Conservation (phyloP, 2,888 invertebrate genomes). For the Caradrina kadenii region DNA sequence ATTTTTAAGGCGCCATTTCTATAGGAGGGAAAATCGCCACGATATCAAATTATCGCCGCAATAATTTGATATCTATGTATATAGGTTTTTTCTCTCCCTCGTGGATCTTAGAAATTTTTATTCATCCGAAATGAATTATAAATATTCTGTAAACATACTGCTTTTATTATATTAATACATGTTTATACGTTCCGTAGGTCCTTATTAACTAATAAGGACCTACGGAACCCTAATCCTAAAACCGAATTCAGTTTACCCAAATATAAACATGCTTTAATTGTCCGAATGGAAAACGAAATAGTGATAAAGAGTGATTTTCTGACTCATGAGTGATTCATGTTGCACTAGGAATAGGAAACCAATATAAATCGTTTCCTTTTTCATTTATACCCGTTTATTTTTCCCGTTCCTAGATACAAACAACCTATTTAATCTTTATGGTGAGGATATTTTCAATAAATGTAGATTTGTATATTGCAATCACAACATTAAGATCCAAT, state of each 20-base stretch:
- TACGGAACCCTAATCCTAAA: not conserved
- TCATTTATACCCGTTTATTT: constrained; percentile 8
- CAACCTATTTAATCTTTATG: not conserved
- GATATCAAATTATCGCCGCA: too few relatives aligned
- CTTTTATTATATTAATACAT: not conserved
- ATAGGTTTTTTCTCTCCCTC: too few relatives aligned
- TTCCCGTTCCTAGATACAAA: constrained; percentile 12
- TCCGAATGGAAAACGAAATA: not conserved
- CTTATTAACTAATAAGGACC: not conserved
- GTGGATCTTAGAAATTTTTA: too few relatives aligned
- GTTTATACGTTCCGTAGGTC: too few relatives aligned
- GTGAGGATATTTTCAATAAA: constrained; percentile 29
- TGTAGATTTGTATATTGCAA: constrained; percentile 19
- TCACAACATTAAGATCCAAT: constrained; percentile 1
- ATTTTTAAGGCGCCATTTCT: too few relatives aligned
- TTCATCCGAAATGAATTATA: too few relatives aligned
- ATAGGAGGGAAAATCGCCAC: too few relatives aligned
- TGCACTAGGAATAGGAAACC: not conserved
- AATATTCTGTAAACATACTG: too few relatives aligned
- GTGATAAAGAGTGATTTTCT: constrained; percentile 1
- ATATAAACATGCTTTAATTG: not conserved
- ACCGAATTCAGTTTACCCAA: too few relatives aligned
- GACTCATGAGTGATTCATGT: not conserved
- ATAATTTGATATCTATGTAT: too few relatives aligned
- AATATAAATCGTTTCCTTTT: not conserved